Evolutionary conservation across 37 sponge, comb jelly and placozoan genomes (phyloP).

Genomic region (Agelas oroides): DNA sequence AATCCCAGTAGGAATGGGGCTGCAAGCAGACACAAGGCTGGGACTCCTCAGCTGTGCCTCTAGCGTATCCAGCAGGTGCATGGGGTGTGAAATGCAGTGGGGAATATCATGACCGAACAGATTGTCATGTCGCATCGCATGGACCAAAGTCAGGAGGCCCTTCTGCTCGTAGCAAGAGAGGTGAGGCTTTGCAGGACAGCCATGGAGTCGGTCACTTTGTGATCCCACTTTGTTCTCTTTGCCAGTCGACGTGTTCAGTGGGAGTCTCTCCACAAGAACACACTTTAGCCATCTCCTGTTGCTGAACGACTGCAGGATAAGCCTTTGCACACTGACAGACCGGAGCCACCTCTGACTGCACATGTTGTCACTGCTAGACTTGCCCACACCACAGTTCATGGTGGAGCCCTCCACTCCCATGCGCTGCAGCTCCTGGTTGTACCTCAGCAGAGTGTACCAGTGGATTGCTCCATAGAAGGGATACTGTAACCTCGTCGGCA

Average conservation of each 20-base stretch:
- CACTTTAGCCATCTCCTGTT: conserved; percentile 14
- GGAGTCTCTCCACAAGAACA: neutral
- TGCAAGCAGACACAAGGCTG: neutral
- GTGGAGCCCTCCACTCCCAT: neutral
- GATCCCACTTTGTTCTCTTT: neutral
- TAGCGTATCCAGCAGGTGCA: neutral
- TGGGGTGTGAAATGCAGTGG: neutral
- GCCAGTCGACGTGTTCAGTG: too few relatives aligned
- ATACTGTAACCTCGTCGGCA: conserved; percentile 70
- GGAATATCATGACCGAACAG: conserved; percentile 44
- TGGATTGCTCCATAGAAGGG: conserved; percentile 73
- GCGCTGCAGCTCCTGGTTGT: conserved; percentile 11
- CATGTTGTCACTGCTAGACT: neutral
- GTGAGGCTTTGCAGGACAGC: neutral
- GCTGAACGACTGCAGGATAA: neutral
- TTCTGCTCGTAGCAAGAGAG: conserved; percentile 22
- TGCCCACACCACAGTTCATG: neutral
- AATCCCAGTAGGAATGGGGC: conserved; percentile 28
- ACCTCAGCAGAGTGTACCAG: conserved; percentile 58
- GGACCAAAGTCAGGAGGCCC: conserved; percentile 33
- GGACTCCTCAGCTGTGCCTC: conserved; percentile 25
- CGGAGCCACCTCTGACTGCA: too few relatives aligned
- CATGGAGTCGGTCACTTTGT: neutral
- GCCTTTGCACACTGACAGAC: too few relatives aligned
- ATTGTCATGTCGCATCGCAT: conserved; percentile 23